Percentiles rank a stretch among this genome's conserved stretches.
phyloP scores from a whole-genome alignment of 2,113 vertebrate species.

The Agelaius tricolor region DNA sequence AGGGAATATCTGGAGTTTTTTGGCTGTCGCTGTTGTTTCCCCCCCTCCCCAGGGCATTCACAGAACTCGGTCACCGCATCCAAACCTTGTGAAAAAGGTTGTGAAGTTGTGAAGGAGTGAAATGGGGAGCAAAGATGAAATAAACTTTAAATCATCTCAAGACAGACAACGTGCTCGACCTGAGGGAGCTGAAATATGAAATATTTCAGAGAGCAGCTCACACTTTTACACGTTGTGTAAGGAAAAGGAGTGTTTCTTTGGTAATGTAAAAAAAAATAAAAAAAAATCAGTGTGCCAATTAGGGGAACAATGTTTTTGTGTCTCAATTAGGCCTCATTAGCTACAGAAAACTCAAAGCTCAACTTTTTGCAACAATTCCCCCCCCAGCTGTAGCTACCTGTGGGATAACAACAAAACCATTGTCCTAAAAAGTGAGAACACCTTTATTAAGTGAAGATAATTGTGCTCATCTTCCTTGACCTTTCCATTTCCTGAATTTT shows the following conservation, averaged over 20 bases:
- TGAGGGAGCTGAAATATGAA: background rate
- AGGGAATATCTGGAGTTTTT: background rate
- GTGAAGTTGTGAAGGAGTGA: background rate
- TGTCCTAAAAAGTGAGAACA: background rate
- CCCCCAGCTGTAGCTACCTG: background rate
- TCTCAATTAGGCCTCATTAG: conserved; percentile 7
- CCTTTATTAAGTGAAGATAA: conserved; percentile 23
- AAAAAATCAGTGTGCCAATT: conserved; percentile 61
- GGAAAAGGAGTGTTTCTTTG: background rate
- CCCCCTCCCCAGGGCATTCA: background rate
- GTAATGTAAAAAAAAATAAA: conserved; percentile 36
- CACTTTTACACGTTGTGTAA: background rate
- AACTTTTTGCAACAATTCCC: background rate
- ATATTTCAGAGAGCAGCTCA: background rate
- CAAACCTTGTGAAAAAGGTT: background rate
- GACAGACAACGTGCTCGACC: background rate
- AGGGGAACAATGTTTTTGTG: conserved; percentile 29
- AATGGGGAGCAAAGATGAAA: background rate
- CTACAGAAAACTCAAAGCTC: background rate
- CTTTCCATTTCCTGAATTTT: conserved; percentile 17
- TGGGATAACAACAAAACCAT: background rate
- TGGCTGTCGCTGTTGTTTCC: background rate
- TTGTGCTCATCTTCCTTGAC: conserved; percentile 25
- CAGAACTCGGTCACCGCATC: background rate
- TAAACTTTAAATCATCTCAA: background rate